Percentiles rank a stretch among this genome's conserved stretches.
Evolutionary conservation across 2,797 vertebrate genomes (phyloP).

Genomic region (Dendrocincla tyrannina): DNA sequence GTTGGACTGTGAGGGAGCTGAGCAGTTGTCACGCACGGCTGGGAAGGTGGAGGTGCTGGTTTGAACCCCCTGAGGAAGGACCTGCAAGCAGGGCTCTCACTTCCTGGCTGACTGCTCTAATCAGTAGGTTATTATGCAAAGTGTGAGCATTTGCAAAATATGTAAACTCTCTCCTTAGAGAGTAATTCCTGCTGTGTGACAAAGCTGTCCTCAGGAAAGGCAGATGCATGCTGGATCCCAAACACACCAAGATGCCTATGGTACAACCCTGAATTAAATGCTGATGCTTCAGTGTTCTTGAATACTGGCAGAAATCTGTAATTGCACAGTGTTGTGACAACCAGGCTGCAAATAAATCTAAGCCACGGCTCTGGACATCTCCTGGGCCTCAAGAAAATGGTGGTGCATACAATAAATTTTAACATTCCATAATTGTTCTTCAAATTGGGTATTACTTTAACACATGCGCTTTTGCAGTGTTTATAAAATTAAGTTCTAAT

Average conservation of each 20-base stretch:
- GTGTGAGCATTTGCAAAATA: slow-evolving; percentile 34
- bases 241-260: not conserved
- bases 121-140: slow-evolving; percentile 42
- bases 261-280: not conserved
- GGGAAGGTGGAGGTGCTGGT: not conserved
- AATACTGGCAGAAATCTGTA: not conserved
- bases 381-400: not conserved
- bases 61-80: not conserved
- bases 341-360: not conserved
- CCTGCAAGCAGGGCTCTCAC: not conserved
- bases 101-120: slow-evolving; percentile 6
- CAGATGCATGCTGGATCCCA: not conserved
- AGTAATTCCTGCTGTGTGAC: slow-evolving; percentile 32
- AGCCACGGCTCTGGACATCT: not conserved
- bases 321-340: not conserved
- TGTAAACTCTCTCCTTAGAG: slow-evolving; percentile 13
- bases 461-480: not conserved
- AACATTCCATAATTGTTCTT: not conserved
- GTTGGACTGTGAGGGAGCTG: not conserved
- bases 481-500: not conserved
- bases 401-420: not conserved
- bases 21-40: not conserved
- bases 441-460: not conserved
- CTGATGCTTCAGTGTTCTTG: not conserved
- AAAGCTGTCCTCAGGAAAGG: slow-evolving; percentile 30